phyloP scores from a whole-genome alignment of 2,113 vertebrate genomes.

The Scytalopus superciliaris region DNA sequence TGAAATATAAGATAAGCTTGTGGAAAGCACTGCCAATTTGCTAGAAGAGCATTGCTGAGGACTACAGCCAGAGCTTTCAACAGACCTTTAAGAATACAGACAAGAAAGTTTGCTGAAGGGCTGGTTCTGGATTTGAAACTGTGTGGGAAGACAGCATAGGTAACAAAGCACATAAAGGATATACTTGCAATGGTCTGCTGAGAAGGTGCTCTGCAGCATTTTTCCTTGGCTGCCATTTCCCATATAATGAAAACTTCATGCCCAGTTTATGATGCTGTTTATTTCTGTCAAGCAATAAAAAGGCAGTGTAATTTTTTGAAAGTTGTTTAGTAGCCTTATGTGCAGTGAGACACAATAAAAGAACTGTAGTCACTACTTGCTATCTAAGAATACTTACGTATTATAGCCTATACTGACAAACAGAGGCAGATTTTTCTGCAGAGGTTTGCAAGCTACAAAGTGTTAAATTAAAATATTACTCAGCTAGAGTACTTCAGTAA shows the following conservation, averaged over 20 bases:
- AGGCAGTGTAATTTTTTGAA: fast-evolving
- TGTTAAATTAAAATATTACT: not conserved
- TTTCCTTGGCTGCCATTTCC: not conserved
- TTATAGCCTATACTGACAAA: not conserved
- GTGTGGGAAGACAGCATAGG: not conserved
- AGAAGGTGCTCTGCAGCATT: not conserved
- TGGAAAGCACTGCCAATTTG: not conserved
- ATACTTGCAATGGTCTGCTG: not conserved
- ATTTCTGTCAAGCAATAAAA: not conserved
- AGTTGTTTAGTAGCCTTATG: not conserved
- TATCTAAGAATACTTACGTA: not conserved
- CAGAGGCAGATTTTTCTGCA: not conserved
- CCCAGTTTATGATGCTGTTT: not conserved
- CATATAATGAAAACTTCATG: not conserved
- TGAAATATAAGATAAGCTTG: not conserved
- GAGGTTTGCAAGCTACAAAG: not conserved
- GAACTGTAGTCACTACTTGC: not conserved
- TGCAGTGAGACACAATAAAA: not conserved
- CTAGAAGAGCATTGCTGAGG: not conserved
- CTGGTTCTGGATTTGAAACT: not conserved
- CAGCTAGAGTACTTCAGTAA: not conserved
- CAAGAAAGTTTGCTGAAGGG: not conserved
- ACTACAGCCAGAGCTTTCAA: not conserved
- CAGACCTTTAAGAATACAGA: not conserved
- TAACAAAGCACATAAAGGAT: not conserved